Percentiles rank a stretch among this genome's conserved stretches.
phyloP scores from a whole-genome alignment of 2,113 vertebrate genomes.

The Hippolais icterina region DNA sequence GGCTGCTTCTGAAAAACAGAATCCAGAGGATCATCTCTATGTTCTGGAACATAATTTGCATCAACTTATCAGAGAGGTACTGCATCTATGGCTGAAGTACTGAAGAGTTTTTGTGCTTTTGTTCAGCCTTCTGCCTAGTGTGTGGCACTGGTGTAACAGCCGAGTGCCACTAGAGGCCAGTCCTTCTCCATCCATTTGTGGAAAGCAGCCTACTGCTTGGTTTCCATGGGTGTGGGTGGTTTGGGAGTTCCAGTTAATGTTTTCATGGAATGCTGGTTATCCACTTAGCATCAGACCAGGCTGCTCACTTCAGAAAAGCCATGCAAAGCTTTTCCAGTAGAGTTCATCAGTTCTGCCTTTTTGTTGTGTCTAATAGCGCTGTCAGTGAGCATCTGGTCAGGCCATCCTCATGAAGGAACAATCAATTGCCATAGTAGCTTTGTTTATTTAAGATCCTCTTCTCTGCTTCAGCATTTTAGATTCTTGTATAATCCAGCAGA shows the following conservation, averaged over 20 bases:
- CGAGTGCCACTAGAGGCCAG: background rate
- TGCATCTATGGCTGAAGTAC: background rate
- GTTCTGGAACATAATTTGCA: slow-evolving; percentile 96
- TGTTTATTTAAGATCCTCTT: background rate
- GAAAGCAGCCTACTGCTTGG: rapidly evolving
- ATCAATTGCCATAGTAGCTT: background rate
- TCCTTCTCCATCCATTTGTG: background rate
- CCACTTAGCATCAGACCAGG: background rate
- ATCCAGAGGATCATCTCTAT: slow-evolving; percentile 92
- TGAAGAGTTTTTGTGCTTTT: background rate
- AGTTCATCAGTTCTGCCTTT: background rate
- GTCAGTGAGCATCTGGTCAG: background rate
- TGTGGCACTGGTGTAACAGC: background rate
- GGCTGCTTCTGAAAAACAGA: slow-evolving; percentile 83
- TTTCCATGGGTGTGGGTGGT: background rate
- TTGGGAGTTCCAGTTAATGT: background rate
- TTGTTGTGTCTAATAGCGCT: background rate
- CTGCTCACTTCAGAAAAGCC: background rate
- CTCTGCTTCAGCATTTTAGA: background rate
- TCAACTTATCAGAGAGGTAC: slow-evolving; percentile 96
- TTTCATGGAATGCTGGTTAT: background rate
- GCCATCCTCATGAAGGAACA: rapidly evolving
- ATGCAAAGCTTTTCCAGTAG: background rate
- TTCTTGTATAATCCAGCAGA: background rate
- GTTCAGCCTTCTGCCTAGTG: rapidly evolving